Evolutionary conservation across 2,113 vertebrate species (phyloP).

Genomic region (Pardalotus punctatus): DNA sequence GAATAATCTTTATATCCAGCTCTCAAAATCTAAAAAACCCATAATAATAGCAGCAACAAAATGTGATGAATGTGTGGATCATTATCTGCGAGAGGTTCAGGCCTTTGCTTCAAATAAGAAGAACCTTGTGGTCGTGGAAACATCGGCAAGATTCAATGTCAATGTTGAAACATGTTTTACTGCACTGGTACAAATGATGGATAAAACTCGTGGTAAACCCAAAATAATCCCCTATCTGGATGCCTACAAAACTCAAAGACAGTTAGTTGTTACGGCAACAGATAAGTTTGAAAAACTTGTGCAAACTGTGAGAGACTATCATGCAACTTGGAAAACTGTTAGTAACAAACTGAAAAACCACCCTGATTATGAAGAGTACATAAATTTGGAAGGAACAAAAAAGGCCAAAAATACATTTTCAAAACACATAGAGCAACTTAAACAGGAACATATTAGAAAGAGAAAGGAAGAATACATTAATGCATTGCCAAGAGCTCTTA

Average conservation of each 20-base stretch:
- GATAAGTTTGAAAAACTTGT: conserved; percentile 94
- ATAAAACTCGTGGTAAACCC: conserved; percentile 94
- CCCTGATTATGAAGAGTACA: conserved; percentile 92
- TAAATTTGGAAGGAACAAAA: conserved; percentile 91
- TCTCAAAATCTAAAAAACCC: conserved; percentile 94
- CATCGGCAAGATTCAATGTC: conserved; percentile 88
- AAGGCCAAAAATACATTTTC: conserved; percentile 93
- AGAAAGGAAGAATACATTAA: conserved; percentile 93
- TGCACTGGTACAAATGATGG: conserved; percentile 93
- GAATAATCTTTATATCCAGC: conserved; percentile 92
- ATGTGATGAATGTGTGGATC: conserved; percentile 96
- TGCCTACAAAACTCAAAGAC: conserved; percentile 93
- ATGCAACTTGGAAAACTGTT: conserved; percentile 93
- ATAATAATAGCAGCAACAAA: conserved; percentile 95
- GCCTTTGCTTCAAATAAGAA: conserved; percentile 95
- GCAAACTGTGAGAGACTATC: conserved; percentile 93
- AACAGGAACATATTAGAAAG: conserved; percentile 95
- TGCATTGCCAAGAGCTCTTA: conserved; percentile 93
- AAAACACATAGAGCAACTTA: conserved; percentile 95
- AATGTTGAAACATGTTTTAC: conserved; percentile 95
- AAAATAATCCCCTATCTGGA: conserved; percentile 97
- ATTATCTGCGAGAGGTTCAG: conserved; percentile 95
- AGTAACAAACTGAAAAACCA: conserved; percentile 92
- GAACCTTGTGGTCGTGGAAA: conserved; percentile 92
- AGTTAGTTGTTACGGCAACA: conserved; percentile 88